Percentiles rank a stretch among this genome's conserved stretches.
Conservation (phyloP, 2,113 vertebrate species). For the Odocoileus hemionus region DNA sequence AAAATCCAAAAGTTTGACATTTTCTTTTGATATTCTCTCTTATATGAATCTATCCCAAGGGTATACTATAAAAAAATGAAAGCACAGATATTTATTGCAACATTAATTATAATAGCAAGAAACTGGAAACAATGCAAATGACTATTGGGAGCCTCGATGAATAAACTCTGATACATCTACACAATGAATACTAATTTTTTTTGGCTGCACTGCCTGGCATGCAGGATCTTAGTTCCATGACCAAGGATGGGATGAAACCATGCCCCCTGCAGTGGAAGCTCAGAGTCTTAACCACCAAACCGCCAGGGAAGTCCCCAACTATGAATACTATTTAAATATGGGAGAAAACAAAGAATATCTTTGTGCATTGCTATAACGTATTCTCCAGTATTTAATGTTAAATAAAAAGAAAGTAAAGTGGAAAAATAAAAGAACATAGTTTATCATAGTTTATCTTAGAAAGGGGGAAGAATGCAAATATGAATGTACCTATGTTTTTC, state of each 20-base stretch:
- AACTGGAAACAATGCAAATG: not conserved
- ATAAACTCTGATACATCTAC: not conserved
- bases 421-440: not conserved
- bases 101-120: constrained; percentile 37
- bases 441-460: not conserved
- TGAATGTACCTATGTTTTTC: not conserved
- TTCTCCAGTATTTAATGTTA: constrained; percentile 4
- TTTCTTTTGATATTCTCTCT: constrained; percentile 16
- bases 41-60: constrained; percentile 21
- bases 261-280: not conserved
- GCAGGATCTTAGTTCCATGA: not conserved
- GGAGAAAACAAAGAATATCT: not conserved
- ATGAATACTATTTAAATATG: constrained; percentile 6
- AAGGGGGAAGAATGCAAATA: not conserved
- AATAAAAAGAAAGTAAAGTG: not conserved
- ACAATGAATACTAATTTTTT: not conserved
- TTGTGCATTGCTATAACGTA: not conserved
- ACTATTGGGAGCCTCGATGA: not conserved
- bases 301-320: not conserved
- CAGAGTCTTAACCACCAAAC: not conserved
- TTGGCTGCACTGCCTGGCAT: not conserved
- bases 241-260: not conserved
- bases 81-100: constrained; percentile 11
- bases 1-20: not conserved
- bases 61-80: constrained; percentile 39